Conservation (phyloP, 2,888 invertebrate genomes). For the Polydrusus tereticollis region DNA sequence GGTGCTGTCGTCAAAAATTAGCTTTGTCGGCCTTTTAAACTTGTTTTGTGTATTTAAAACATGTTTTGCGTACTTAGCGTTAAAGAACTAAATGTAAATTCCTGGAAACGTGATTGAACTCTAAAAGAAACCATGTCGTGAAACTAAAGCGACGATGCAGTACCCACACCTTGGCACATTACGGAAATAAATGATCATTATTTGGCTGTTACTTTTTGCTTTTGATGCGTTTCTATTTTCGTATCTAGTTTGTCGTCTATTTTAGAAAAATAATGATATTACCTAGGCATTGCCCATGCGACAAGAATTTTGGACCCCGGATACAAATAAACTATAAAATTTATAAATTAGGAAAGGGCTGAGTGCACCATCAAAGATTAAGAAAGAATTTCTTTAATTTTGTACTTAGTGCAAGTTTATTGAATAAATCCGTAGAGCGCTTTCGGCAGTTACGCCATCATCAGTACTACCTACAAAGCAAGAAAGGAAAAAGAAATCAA, state of each 20-base stretch:
- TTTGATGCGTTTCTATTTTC: not conserved
- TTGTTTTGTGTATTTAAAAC: constrained; percentile 50
- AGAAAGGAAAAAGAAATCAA: too few species aligned
- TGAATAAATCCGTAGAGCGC: too few species aligned
- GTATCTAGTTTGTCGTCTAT: not conserved
- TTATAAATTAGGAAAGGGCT: too few species aligned
- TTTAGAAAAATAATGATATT: not conserved
- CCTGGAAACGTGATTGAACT: constrained; percentile 52
- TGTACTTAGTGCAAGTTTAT: too few species aligned
- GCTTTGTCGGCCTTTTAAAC: constrained; percentile 52
- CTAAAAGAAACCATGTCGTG: constrained; percentile 18
- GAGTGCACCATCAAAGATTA: too few species aligned
- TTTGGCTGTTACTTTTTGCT: constrained; percentile 14
- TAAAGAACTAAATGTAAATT: constrained; percentile 48
- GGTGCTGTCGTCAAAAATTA: constrained; percentile 38
- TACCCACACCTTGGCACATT: not conserved
- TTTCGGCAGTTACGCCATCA: too few species aligned
- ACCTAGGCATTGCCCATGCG: too few species aligned
- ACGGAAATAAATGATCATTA: constrained; percentile 10
- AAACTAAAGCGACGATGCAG: constrained; percentile 14
- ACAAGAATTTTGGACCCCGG: too few species aligned
- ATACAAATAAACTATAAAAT: too few species aligned
- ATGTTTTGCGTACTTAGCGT: constrained; percentile 51
- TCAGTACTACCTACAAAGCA: too few species aligned
- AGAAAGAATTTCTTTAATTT: too few species aligned